Percentiles rank a stretch among this genome's conserved stretches.
These are phyloP conservation scores for Pachydiplax longipennis DNA, from an alignment of 2,888 invertebrate species.

Conservation along the genomic window DNA sequence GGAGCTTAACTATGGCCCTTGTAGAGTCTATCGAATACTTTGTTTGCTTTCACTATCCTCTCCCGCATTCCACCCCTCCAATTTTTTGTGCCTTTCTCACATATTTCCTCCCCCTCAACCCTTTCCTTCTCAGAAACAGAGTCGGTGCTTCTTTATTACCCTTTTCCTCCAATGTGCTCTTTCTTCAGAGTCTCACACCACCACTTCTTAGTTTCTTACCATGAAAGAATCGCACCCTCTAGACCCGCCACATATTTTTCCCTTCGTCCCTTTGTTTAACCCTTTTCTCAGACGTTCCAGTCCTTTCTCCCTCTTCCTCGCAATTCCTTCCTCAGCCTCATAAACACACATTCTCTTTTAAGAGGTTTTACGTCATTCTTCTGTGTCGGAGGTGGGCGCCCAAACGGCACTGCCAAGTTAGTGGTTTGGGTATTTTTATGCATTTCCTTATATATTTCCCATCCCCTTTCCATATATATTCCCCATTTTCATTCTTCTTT, in stretches of 20 bases:
- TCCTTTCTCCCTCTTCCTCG: neutral
- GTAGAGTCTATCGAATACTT: neutral
- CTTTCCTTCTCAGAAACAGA: neutral
- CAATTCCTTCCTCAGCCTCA: neutral
- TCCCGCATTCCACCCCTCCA: neutral
- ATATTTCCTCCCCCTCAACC: neutral
- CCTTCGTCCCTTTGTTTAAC: neutral
- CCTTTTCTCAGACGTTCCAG: neutral
- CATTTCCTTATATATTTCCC: neutral
- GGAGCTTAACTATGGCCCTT: too few relatives aligned
- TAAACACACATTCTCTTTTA: neutral
- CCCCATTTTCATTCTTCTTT: neutral
- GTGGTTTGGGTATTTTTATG: neutral
- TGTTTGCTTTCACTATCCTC: neutral
- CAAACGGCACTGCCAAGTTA: neutral
- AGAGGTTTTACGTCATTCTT: neutral
- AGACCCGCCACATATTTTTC: neutral
- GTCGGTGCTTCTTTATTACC: neutral
- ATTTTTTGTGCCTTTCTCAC: neutral
- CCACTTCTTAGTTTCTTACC: neutral
- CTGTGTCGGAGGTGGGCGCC: neutral
- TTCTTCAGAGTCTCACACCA: neutral
- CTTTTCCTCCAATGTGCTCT: neutral
- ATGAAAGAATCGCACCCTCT: neutral
- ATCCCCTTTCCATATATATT: too few relatives aligned